These are phyloP conservation scores for Drosophila nigricruria DNA, from an alignment of 2,888 invertebrate genomes.

Conservation along the genomic window DNA sequence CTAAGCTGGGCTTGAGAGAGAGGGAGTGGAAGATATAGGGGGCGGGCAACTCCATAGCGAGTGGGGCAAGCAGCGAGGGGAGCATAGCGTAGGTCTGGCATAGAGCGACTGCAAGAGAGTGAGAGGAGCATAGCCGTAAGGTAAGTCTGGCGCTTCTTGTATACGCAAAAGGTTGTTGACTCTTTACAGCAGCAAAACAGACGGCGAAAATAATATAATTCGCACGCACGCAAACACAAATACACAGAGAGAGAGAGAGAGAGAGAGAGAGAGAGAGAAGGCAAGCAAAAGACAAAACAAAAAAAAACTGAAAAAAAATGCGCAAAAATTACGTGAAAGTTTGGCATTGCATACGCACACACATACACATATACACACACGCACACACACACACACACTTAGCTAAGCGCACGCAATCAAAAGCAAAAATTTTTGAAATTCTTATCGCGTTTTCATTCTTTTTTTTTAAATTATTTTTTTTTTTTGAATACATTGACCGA, in stretches of 20 bases:
- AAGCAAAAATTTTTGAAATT: slow-evolving; percentile 76
- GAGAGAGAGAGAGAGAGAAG: slow-evolving; percentile 15
- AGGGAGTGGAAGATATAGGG: neutral
- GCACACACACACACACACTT: slow-evolving; percentile 21
- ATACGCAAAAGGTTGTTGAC: slow-evolving; percentile 75
- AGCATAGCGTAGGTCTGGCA: neutral
- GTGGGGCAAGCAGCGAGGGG: neutral
- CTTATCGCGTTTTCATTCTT: slow-evolving; percentile 73
- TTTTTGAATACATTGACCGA: slow-evolving; percentile 80
- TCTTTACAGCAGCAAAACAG: slow-evolving; percentile 76
- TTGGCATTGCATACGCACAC: slow-evolving; percentile 73
- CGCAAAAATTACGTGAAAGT: slow-evolving; percentile 80
- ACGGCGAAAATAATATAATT: slow-evolving; percentile 73
- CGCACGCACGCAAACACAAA: slow-evolving; percentile 48
- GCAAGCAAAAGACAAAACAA: slow-evolving; percentile 43
- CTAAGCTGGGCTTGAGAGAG: slow-evolving; percentile 3
- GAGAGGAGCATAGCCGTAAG: slow-evolving; percentile 16
- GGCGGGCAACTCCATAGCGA: neutral
- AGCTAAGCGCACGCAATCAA: slow-evolving; percentile 66
- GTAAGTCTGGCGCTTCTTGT: slow-evolving; percentile 68
- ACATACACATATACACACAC: slow-evolving; percentile 14
- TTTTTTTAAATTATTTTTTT: slow-evolving; percentile 26
- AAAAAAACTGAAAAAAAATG: slow-evolving; percentile 15
- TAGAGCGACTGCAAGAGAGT: neutral
- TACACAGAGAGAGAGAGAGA: slow-evolving; percentile 35